Base-by-base conservation (phyloP, 2,888 invertebrate genomes). In the Odontocolon sp. region DNA sequence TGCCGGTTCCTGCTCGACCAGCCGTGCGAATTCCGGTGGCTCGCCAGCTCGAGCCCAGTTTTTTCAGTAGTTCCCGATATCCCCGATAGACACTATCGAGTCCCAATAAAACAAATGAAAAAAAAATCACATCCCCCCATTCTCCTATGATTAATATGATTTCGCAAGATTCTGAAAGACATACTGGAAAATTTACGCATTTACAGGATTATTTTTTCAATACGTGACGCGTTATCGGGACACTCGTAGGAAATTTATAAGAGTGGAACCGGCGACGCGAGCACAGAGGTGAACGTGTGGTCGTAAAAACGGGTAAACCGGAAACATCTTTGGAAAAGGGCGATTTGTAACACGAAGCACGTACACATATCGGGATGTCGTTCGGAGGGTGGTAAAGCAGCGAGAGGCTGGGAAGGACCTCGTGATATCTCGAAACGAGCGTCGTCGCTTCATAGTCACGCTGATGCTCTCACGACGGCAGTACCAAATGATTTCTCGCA, bases 271-370 rank as follows among this genome's bases (percentile, higher is more conserved):
- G 38, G n/a, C 57, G 59, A 59, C 67, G 26, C 50, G 50, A 50
- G 26, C 23, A 11, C 50, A 6, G 11, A 8, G 23, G 33, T 36
- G 36, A 21, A 45, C 6, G 18, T 9, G 45, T 16, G 61, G 23
- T 76, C 59, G 66, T 70, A 54, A 83, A 84, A 83, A 80, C 78
- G 76, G 78, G 79, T 83, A 82, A 84, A 85, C 82, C 81, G 81
- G 77, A 75, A 80, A 81, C 79, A 80, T 78, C 70, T 81, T 77
- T 79, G 69, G 52, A 18, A 70, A 47, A 61, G 31, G 50, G 33
- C 38, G 52, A 66, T 78, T 83, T 78, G 79, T 79, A 77, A 81
- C 68, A 31, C 81, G 8, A 36, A 36, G 67, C 83, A 83, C 85
- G 83, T 84, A 81, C 47, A n/a, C 59, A 76, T 76, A 67, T 76